Evolutionary conservation across 2,797 vertebrate genomes (phyloP).

Genomic region (Moxostoma hubbsi): DNA sequence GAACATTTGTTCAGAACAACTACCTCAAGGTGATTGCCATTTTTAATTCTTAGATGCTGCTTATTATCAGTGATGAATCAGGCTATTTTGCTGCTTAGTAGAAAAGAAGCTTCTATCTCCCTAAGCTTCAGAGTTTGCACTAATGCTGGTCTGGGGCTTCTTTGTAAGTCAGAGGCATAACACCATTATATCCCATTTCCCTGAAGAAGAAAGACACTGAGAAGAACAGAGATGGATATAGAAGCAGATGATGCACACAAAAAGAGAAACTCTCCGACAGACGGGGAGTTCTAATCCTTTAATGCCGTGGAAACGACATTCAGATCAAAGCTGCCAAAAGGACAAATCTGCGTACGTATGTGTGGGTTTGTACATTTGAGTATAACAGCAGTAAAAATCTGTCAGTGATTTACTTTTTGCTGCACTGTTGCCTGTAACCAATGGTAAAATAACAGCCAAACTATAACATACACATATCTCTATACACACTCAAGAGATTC

Average conservation of each 20-base stretch:
- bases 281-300: slow-evolving; percentile 39
- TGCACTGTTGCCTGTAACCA: neutral
- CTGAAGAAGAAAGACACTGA: slow-evolving; percentile 13
- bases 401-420: neutral
- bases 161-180: slow-evolving; percentile 17
- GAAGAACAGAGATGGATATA: slow-evolving; percentile 6
- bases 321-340: slow-evolving; percentile 44
- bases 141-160: slow-evolving; percentile 1
- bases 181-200: slow-evolving; percentile 18
- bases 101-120: slow-evolving; percentile 6
- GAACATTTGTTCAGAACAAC: neutral
- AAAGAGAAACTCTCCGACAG: slow-evolving; percentile 32
- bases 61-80: slow-evolving; percentile 37
- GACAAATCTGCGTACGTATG: slow-evolving; percentile 24
- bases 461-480: slow-evolving; percentile 4
- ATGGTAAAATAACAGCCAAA: neutral
- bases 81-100: neutral
- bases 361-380: neutral
- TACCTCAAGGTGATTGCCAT: neutral
- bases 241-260: slow-evolving; percentile 27
- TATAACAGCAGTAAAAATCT: neutral
- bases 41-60: neutral
- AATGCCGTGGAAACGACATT: slow-evolving; percentile 35
- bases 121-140: neutral
- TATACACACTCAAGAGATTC: neutral